Percentiles rank a stretch among this genome's conserved stretches.
Conservation (phyloP, 2,113 vertebrate species). For the Merops nubicus region DNA sequence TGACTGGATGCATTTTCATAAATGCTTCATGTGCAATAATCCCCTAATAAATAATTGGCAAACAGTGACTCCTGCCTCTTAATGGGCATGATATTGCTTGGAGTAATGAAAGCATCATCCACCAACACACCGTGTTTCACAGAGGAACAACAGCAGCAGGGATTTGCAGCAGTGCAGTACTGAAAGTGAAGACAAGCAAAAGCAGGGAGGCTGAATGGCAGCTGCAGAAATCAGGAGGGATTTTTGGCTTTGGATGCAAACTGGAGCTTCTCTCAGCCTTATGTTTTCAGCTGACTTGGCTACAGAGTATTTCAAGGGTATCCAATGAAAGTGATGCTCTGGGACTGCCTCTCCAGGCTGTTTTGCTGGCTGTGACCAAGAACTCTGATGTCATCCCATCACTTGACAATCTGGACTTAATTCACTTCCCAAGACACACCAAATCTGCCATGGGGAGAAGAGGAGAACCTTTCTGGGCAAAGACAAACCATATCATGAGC, state of each 20-base stretch:
- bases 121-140: not conserved
- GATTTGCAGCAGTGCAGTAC: not conserved
- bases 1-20: not conserved
- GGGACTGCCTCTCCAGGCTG: not conserved
- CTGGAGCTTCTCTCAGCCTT: not conserved
- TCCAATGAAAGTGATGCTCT: not conserved
- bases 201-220: not conserved
- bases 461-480: not conserved
- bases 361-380: not conserved
- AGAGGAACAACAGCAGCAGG: not conserved
- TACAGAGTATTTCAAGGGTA: not conserved
- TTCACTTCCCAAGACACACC: not conserved
- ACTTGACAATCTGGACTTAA: not conserved
- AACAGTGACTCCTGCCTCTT: not conserved
- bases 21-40: not conserved
- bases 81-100: fast-evolving
- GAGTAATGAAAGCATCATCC: not conserved
- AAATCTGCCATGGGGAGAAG: not conserved
- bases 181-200: not conserved
- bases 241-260: not conserved
- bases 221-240: not conserved
- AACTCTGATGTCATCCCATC: not conserved
- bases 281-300: not conserved
- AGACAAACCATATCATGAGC: not conserved
- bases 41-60: not conserved